Evolutionary conservation across 2,797 vertebrate genomes (phyloP).

Genomic region (Peromyscus aztecus): DNA sequence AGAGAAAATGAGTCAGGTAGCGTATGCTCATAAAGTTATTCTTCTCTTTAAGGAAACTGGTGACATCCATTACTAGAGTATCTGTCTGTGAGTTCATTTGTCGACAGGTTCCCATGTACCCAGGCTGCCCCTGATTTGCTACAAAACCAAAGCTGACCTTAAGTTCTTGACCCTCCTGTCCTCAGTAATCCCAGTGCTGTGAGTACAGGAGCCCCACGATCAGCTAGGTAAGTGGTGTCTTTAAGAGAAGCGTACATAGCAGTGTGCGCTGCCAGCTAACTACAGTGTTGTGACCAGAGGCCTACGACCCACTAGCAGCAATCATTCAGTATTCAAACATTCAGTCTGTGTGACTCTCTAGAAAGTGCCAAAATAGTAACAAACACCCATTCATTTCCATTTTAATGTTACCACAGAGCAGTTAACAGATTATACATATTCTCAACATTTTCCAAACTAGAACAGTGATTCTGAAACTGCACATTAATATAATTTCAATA

Average conservation of each 20-base stretch:
- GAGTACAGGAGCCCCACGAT: background rate
- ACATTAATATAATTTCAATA: constrained; percentile 41
- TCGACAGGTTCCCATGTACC: background rate
- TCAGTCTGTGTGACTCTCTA: background rate
- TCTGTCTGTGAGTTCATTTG: background rate
- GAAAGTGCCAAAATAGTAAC: background rate
- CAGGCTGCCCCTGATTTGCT: background rate
- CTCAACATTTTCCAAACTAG: constrained; percentile 24
- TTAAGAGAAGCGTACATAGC: constrained; percentile 38
- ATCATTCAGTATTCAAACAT: background rate
- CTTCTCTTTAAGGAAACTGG: background rate
- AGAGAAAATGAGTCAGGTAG: constrained; percentile 8
- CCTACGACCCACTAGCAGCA: background rate
- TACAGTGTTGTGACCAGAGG: background rate
- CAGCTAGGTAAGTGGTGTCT: background rate
- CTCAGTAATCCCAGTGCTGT: background rate
- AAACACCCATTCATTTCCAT: constrained; percentile 16
- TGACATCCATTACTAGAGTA: background rate
- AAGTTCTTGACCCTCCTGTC: background rate
- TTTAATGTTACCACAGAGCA: background rate
- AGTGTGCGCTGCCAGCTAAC: background rate
- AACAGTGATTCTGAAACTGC: constrained; percentile 16
- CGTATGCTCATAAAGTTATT: background rate
- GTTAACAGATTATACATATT: background rate
- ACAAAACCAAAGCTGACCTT: background rate